A percentile compares a stretch with the other conserved stretches of the same genome.
phyloP scores from a whole-genome alignment of 2,113 vertebrate species.

The Motacilla tschutschensis region DNA sequence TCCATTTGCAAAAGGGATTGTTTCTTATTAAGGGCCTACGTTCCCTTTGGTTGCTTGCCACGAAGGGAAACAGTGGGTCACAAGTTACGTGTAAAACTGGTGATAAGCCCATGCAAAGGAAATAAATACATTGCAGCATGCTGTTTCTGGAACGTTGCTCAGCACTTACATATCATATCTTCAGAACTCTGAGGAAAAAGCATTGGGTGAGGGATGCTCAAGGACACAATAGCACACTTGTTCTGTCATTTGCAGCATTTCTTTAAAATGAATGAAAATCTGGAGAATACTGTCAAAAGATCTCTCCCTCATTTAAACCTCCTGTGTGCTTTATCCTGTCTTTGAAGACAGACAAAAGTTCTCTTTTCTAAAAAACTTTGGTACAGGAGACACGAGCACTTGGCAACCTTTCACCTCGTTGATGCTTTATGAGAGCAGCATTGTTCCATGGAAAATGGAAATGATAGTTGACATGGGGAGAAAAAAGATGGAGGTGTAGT shows the following conservation, averaged over 20 bases:
- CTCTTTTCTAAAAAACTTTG: not conserved
- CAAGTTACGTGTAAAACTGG: not conserved
- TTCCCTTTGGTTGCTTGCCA: constrained; percentile 2
- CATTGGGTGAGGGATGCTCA: not conserved
- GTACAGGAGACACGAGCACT: not conserved
- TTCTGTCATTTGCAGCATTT: not conserved
- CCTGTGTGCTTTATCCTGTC: not conserved
- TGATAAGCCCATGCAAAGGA: constrained; percentile 13
- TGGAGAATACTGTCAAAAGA: not conserved
- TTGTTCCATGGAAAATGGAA: not conserved
- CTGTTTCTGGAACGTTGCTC: not conserved
- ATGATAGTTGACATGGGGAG: not conserved
- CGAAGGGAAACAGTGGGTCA: constrained; percentile 8
- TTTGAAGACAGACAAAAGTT: not conserved
- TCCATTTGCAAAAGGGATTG: constrained; percentile 9
- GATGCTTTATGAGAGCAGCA: not conserved
- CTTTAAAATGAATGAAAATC: not conserved
- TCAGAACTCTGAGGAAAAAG: not conserved
- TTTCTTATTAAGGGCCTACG: not conserved
- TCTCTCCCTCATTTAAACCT: not conserved
- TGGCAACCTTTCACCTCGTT: fast-evolving
- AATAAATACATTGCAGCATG: not conserved
- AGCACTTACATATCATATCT: not conserved
- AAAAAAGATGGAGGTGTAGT: not conserved
- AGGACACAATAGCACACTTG: not conserved